Evolutionary conservation across 2,797 vertebrate genomes (phyloP).

Genomic region (Margarornis squamiger): DNA sequence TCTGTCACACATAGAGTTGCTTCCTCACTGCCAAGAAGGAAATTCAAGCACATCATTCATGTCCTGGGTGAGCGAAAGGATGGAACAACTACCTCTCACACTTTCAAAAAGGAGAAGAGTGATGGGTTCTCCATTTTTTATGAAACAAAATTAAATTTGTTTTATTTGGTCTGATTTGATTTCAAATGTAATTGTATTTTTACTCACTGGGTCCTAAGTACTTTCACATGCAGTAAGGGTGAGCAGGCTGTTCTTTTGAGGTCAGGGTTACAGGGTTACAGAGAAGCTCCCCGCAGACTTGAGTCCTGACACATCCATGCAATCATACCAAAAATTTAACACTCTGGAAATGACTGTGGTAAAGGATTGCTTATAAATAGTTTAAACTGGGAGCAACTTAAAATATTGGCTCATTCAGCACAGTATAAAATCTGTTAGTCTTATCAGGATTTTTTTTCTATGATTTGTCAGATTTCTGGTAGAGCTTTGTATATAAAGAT

Average conservation of each 20-base stretch:
- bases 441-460: neutral
- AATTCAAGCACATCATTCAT: neutral
- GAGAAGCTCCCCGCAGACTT: neutral
- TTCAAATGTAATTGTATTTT: neutral
- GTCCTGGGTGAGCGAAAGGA: neutral
- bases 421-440: neutral
- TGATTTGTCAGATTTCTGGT: neutral
- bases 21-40: neutral
- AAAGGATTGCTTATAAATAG: neutral
- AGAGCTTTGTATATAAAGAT: neutral
- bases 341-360: neutral
- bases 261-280: neutral
- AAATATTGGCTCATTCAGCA: neutral
- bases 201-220: neutral
- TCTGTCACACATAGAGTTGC: neutral
- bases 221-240: neutral
- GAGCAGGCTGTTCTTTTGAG: neutral
- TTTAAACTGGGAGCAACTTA: neutral
- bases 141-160: neutral
- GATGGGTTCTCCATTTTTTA: slow-evolving; percentile 3
- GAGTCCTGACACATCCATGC: neutral
- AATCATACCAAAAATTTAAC: neutral
- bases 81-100: neutral
- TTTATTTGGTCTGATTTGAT: neutral
- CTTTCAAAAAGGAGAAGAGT: neutral